Base-by-base conservation (phyloP, 2,113 vertebrate genomes). In the Rhinoderma darwinii region DNA sequence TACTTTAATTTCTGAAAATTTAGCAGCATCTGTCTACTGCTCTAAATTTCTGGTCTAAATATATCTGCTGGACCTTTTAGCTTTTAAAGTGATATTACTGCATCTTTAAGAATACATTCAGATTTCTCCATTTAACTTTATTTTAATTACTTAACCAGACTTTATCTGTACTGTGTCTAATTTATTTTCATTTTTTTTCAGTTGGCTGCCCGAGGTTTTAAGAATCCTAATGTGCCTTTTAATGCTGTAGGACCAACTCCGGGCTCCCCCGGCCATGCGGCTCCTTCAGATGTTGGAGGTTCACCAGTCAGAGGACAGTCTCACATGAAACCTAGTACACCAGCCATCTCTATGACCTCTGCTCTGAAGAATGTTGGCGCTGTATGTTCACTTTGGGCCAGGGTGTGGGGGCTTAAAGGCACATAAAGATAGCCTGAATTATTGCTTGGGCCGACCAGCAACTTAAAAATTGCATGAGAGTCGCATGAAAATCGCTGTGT, bases 331-430 rank as follows among this genome's bases (percentile, higher is more conserved):
- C 88, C 92, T 78, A 66, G 88, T 86, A 89, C 88, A 82, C 94
- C 95, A 18, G 92, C 93, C 74, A 96, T 99, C 91, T 98, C 98
- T 88, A 96, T 99, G 94, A 97, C 98, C 22, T 96, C 95, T 76
- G 98, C 98, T 75, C 93, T 99, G 92, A 97, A 97, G 93, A 96
- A 98, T 87, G 96, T 99, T 61, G 96, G 97, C 83, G 94, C 94
- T 89, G 97, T 99, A 94, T 92, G 97, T 97, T 79, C 68, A 84
- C 47, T 12, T 39, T 14, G 0, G 5, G 14, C 43, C 17, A 35
- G 18, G 18, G 6, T 66, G 11, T 2, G 12, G 32, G 70, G 35
- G 20, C 35, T 10, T 1, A 2, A 11, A 25, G 20, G 15, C 3
- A 14, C 11, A 25, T 59, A 14, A 20, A 59, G 6, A 14, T 59